These are phyloP conservation scores for Allolobophora icterica DNA, from an alignment of 2,888 invertebrate genomes.

Conservation along the genomic window DNA sequence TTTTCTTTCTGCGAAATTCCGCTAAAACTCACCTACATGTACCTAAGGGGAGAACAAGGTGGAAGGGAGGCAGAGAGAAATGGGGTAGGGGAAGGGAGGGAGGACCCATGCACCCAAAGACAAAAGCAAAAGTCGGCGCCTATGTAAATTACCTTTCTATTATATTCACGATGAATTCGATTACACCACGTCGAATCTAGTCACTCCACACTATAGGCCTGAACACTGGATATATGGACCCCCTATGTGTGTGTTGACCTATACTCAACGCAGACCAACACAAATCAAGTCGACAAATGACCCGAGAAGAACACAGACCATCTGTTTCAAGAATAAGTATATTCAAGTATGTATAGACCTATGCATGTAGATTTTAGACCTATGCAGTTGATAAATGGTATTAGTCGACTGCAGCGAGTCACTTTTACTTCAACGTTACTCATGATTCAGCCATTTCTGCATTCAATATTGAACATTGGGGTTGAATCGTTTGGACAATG, in stretches of 20 bases:
- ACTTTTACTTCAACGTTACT: neutral
- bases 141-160: no score
- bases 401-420: no score
- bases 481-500: neutral
- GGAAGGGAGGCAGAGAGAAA: no score
- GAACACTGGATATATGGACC: neutral
- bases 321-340: neutral
- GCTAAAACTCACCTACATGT: no score
- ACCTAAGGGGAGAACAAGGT: no score
- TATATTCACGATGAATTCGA: no score
- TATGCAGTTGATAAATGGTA: neutral
- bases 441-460: neutral
- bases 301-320: neutral
- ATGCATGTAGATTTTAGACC: neutral
- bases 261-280: no score
- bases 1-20: no score
- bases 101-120: no score
- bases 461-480: neutral
- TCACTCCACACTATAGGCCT: neutral
- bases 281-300: neutral
- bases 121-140: no score
- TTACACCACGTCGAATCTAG: neutral
- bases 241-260: no score
- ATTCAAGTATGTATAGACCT: neutral
- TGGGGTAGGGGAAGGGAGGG: no score